phyloP scores from a whole-genome alignment of 2,113 vertebrate genomes.

The Aegypius monachus region DNA sequence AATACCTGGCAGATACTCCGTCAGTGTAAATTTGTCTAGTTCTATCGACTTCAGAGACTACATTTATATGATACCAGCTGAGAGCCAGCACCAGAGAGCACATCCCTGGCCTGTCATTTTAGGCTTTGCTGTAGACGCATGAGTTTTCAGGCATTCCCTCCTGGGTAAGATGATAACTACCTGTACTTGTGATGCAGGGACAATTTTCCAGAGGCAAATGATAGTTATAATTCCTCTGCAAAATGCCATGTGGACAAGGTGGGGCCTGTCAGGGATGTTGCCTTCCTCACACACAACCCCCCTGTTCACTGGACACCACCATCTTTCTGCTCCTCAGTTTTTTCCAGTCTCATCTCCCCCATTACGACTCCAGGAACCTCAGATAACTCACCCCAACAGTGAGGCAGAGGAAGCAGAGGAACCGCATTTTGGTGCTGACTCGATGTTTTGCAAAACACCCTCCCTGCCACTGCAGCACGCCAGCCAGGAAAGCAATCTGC shows the following conservation, averaged over 20 bases:
- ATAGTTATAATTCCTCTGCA: neutral
- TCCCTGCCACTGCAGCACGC: neutral
- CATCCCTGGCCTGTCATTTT: neutral
- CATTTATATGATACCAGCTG: neutral
- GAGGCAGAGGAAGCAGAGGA: neutral
- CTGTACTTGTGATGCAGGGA: neutral
- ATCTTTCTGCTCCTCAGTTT: neutral
- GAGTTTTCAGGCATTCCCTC: neutral
- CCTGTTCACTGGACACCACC: neutral
- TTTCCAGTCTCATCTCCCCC: neutral
- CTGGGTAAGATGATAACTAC: neutral
- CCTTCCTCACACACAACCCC: neutral
- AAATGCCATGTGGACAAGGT: neutral
- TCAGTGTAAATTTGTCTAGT: neutral
- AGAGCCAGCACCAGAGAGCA: neutral
- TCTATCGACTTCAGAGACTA: neutral
- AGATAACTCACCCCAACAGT: neutral
- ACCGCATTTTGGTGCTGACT: accelerated
- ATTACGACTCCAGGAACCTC: neutral
- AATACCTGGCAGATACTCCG: neutral
- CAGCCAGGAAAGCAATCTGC: neutral
- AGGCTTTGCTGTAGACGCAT: neutral
- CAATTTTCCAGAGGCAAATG: neutral
- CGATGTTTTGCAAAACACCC: neutral
- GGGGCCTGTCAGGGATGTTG: neutral